Evolutionary conservation across 2,797 vertebrate species (phyloP), one percentile per base, ranked within the genome.

Genomic region (Clarias fuscus): DNA sequence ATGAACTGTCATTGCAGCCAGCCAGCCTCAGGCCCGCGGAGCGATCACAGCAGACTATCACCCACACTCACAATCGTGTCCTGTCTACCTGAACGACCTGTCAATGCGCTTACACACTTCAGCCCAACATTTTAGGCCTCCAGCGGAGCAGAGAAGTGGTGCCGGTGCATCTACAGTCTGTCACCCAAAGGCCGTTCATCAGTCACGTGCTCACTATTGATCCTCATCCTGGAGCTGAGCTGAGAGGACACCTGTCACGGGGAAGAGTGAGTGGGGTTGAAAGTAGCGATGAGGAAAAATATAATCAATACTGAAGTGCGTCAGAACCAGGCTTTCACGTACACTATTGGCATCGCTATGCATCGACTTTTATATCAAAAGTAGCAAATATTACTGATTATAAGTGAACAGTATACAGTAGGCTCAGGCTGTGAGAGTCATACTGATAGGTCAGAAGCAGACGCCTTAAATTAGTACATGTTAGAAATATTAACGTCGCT

Each of bases 61-160:
- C 86, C 79, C 76, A 81, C 82, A 61, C 61, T 68, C 85, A 40
- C 71, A 84, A 84, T 76, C 83, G n/a, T 33, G 83, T 84, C 58
- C 72, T 76, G 33, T 85, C 86, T 68, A 87, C 85, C 88, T 87
- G 80, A 89, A 82, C 85, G 75, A 87, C 84, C 84, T 84, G 86
- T 79, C 86, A 85, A 75, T 83, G 90, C 30, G 30, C 72, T 53
- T 53, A 84, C 59, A 94, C 93, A 92, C 90, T 89, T 92, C 91
- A 89, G 93, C 92, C 89, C 91, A 92, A 91, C 91, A 92, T 91
- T 90, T 89, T 72, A 88, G 91, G 87, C 86, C 82, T 84, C 88
- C 83, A 84, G 79, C 86, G 79, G 84, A 84, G 78, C 64, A 86
- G 62, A 80, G 83, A 70, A 88, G 88, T 84, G 80, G 84, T 71